phyloP scores from a whole-genome alignment of 1,140 invertebrate species.

The Cherax quadricarinatus region DNA sequence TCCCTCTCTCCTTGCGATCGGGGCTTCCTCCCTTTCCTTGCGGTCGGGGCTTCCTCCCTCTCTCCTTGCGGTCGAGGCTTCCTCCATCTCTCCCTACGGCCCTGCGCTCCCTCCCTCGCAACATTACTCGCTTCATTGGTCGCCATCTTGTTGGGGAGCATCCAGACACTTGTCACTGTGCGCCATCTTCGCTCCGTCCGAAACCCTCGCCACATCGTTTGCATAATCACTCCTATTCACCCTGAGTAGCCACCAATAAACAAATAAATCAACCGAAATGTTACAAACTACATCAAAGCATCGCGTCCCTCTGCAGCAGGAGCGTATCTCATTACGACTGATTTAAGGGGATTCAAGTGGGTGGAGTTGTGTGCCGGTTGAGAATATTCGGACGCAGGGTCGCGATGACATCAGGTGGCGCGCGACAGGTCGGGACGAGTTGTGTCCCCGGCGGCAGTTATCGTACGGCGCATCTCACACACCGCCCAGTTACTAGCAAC shows the following conservation, averaged over 20 bases:
- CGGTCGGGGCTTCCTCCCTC: too few relatives aligned
- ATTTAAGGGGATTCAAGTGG: too few relatives aligned
- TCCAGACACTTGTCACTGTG: constrained; percentile 52
- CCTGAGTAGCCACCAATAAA: not conserved
- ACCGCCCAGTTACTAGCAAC: not conserved
- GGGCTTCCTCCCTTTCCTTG: not conserved
- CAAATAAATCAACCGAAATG: too few relatives aligned
- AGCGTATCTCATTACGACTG: too few relatives aligned
- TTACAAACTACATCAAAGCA: too few relatives aligned
- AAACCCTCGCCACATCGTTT: not conserved
- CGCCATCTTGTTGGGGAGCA: not conserved
- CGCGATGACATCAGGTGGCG: constrained; percentile 42
- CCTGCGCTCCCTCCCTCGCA: not conserved
- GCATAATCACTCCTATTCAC: not conserved
- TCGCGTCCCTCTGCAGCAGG: too few relatives aligned
- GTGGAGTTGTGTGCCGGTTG: too few relatives aligned
- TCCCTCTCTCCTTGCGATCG: not conserved
- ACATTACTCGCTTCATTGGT: constrained; percentile 13
- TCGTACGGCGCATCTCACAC: constrained; percentile 18
- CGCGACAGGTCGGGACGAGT: constrained; percentile 47
- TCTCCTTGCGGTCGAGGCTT: not conserved
- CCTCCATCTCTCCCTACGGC: not conserved
- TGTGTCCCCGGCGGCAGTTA: not conserved
- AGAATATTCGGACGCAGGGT: constrained; percentile 17
- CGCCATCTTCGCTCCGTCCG: constrained; percentile 49